These are phyloP conservation scores for Drosophila peninsularis DNA, from an alignment of 2,888 invertebrate genomes.

Conservation along the genomic window DNA sequence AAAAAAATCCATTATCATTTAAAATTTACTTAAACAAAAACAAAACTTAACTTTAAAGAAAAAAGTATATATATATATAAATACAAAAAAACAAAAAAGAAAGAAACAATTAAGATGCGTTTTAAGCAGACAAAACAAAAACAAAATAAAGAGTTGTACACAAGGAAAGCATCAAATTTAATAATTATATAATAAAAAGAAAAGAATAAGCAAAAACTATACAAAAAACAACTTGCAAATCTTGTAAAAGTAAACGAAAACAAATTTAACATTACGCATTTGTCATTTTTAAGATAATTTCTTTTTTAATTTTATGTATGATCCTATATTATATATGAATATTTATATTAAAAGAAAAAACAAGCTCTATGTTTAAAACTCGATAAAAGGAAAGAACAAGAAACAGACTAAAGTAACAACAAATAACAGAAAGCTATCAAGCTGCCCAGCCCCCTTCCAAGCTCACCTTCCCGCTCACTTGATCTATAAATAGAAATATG, in stretches of 20 bases:
- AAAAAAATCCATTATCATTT: slow-evolving; percentile 75
- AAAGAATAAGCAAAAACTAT: slow-evolving; percentile 41
- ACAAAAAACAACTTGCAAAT: slow-evolving; percentile 41
- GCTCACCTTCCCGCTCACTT: not conserved
- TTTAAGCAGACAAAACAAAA: slow-evolving; percentile 50
- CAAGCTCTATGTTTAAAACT: slow-evolving; percentile 51
- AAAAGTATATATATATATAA: slow-evolving; percentile 57
- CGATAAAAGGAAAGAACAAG: slow-evolving; percentile 18
- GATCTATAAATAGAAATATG: slow-evolving; percentile 9
- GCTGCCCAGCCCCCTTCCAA: slow-evolving; percentile 31
- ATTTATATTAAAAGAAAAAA: slow-evolving; percentile 64
- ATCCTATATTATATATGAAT: slow-evolving; percentile 72
- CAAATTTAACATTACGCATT: slow-evolving; percentile 38
- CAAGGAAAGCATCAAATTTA: slow-evolving; percentile 63
- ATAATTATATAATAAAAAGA: slow-evolving; percentile 41
- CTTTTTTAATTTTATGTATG: slow-evolving; percentile 64
- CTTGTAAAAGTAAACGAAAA: slow-evolving; percentile 55
- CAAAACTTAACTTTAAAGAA: slow-evolving; percentile 73
- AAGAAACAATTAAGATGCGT: slow-evolving; percentile 65
- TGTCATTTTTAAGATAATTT: slow-evolving; percentile 66
- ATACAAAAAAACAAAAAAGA: slow-evolving; percentile 42
- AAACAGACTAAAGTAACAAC: slow-evolving; percentile 39
- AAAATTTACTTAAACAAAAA: slow-evolving; percentile 69
- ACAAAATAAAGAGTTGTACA: slow-evolving; percentile 54
- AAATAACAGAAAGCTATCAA: slow-evolving; percentile 45